These are phyloP conservation scores for Brachionus rubens DNA, from an alignment of 1,140 invertebrate genomes.

Conservation along the genomic window DNA sequence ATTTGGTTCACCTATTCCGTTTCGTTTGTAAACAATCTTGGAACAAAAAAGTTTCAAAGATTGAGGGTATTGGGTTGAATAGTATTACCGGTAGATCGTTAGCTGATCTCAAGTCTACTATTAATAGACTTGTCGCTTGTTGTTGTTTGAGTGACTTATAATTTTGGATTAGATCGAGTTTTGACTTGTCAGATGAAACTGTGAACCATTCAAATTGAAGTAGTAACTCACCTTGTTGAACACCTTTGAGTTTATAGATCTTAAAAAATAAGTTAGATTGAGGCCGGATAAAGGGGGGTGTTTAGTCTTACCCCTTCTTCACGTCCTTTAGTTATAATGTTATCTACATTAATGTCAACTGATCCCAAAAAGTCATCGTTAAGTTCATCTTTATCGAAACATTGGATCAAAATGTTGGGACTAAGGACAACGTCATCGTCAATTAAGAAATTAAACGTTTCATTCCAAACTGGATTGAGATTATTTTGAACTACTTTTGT, in stretches of 20 bases:
- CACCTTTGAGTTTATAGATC: constrained; percentile 89
- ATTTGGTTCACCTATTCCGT: constrained; percentile 55
- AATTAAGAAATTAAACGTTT: constrained; percentile 58
- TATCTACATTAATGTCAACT: not conserved
- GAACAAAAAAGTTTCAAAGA: constrained; percentile 4
- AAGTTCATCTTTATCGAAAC: constrained; percentile 73
- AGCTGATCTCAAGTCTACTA: constrained; percentile 82
- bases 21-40: not conserved
- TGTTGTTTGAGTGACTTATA: constrained; percentile 47
- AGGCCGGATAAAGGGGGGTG: constrained; percentile 50
- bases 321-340: not conserved
- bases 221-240: constrained; percentile 85
- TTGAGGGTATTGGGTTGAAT: not conserved
- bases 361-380: constrained; percentile 12
- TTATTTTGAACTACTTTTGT: constrained; percentile 85
- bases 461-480: constrained; percentile 80
- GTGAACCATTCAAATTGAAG: constrained; percentile 80
- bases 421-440: constrained; percentile 64
- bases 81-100: constrained; percentile 79
- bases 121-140: constrained; percentile 64
- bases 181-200: constrained; percentile 67
- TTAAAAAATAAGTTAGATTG: constrained; percentile 54
- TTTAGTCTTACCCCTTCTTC: constrained; percentile 50
- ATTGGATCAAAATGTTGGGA: constrained; percentile 72
- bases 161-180: constrained; percentile 51